Base-by-base conservation (phyloP, 2,113 vertebrate species). In the Sebastes schlegelii region DNA sequence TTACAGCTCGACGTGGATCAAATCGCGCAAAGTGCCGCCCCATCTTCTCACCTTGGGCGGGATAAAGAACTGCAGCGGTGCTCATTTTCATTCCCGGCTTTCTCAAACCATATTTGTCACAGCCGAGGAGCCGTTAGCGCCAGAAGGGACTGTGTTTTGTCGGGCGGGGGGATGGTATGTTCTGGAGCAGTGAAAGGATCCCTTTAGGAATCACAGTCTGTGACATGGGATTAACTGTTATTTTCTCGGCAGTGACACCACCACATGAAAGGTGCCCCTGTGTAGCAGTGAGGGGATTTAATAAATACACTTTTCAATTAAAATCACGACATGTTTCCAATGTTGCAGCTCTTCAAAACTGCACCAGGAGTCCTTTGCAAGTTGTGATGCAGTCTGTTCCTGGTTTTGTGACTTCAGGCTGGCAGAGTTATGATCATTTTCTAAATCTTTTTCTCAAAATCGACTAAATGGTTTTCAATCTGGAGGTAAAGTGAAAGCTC, bases 141-240 rank as follows among this genome's bases (percentile, higher is more conserved):
- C 88, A 79, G 83, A 71, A 86, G 89, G 81, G 80, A 46, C 74
- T 73, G 26, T 73, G 80, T 86, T 80, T 76, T 91, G 82, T 86
- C 63, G 19, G 58, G 82, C 78, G 75, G 82, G 80, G 81, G 76
- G 81, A 54, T 79, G 73, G 84, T 43, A 62, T 83, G 66, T 80
- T 87, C 63, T 62, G 88, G 64, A 83, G 73, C 77, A 16, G 2
- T 88, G 81, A 88, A 82, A 79, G 79, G 82, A 86, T 82, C 74
- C 80, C 88, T 85, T 89, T 71, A 91, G 90, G 90, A 92, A 85
- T 81, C 83, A 34, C 77, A 72, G 80, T 72, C 82, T 94, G 78
- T 92, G 90, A 91, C 90, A 90, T 63, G 75, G 89, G 90, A 92
- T 92, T 94, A 91, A 80, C 85, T 86, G 73, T 85, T 91, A 81